phyloP scores from a whole-genome alignment of 2,113 vertebrate species.

The Siphamia tubifer region DNA sequence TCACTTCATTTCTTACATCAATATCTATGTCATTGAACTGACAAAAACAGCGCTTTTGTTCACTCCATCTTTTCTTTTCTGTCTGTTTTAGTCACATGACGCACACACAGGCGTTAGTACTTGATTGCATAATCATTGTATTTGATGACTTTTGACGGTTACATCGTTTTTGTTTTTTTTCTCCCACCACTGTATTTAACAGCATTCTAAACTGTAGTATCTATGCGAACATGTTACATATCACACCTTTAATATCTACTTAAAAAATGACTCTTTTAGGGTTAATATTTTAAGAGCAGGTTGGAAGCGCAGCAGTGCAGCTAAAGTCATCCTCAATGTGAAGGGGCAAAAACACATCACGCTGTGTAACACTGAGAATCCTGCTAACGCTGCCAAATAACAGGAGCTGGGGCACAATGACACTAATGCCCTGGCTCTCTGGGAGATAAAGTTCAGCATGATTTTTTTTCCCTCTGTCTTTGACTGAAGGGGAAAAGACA shows the following conservation, averaged over 20 bases:
- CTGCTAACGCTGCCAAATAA: conserved; percentile 25
- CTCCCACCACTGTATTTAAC: no score
- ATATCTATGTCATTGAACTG: no score
- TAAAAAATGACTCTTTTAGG: neutral
- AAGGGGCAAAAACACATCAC: conserved; percentile 27
- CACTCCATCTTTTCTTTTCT: no score
- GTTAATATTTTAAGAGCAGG: conserved; percentile 4
- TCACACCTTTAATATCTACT: neutral
- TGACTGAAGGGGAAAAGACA: conserved; percentile 37
- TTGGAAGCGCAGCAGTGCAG: conserved; percentile 8
- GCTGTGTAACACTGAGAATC: conserved; percentile 6
- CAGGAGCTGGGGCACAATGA: conserved; percentile 11
- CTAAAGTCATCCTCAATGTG: conserved; percentile 13
- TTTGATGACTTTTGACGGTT: no score
- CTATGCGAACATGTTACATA: no score
- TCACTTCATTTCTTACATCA: no score
- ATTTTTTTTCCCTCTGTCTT: conserved; percentile 36
- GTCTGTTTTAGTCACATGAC: no score
- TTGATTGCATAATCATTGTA: no score
- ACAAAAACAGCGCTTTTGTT: no score
- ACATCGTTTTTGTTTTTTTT: no score
- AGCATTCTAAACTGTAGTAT: no score
- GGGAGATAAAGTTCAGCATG: conserved; percentile 32
- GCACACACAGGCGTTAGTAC: no score
- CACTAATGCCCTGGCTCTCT: conserved; percentile 28